Conservation (phyloP, 2,113 vertebrate genomes). For the Atlantisia rogersi region DNA sequence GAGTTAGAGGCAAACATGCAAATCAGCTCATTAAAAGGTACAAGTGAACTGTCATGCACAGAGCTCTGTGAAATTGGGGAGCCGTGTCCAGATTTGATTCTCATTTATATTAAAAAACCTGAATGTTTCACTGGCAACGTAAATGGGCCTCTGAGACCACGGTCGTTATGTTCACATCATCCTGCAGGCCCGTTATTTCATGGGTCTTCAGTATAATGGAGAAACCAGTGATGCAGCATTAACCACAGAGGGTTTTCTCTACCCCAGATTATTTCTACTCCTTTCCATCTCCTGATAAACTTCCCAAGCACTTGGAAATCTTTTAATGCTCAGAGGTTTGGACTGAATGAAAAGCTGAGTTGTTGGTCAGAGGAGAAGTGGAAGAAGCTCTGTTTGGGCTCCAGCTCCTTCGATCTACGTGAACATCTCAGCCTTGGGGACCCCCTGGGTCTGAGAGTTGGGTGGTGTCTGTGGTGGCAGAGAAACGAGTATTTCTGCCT, state of each 20-base stretch:
- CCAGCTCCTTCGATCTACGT: neutral
- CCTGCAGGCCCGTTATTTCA: neutral
- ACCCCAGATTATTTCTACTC: neutral
- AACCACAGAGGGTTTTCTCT: neutral
- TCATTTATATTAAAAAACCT: neutral
- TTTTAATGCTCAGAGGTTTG: neutral
- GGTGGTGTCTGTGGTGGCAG: neutral
- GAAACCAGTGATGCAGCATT: neutral
- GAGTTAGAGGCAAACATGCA: neutral
- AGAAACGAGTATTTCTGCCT: neutral
- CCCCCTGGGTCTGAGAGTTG: too few relatives aligned
- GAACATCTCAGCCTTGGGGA: neutral
- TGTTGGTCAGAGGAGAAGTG: neutral
- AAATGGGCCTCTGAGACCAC: neutral
- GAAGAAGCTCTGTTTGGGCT: neutral
- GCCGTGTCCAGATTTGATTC: neutral
- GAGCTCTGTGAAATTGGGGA: neutral
- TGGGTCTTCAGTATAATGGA: neutral
- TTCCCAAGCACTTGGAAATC: neutral
- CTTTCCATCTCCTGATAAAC: neutral
- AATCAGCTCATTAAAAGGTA: neutral
- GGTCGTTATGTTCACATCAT: neutral
- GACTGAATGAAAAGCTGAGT: neutral
- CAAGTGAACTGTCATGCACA: neutral
- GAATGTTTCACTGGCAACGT: neutral